Percentiles rank a stretch among this genome's conserved stretches.
Conservation (phyloP, 2,888 invertebrate species). For the Candidula unifasciata region DNA sequence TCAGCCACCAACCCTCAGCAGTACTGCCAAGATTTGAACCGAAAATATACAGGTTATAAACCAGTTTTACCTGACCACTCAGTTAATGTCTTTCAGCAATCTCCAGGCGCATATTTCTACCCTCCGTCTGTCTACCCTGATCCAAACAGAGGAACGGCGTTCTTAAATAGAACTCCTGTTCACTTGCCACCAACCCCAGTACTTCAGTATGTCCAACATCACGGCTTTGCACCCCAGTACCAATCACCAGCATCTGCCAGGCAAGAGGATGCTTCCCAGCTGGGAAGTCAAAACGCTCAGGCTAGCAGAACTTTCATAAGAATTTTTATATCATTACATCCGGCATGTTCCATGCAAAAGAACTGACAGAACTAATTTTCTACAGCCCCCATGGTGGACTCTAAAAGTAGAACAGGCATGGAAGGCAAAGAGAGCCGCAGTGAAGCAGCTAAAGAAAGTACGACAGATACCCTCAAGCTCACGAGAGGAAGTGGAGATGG, state of each 20-base stretch:
- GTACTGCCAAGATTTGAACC: background rate
- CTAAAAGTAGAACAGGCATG: too few relatives aligned
- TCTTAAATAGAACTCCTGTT: slow-evolving; percentile 28
- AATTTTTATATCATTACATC: too few relatives aligned
- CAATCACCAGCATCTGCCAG: background rate
- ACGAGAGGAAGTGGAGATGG: too few relatives aligned
- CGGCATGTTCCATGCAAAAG: too few relatives aligned
- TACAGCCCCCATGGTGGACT: too few relatives aligned
- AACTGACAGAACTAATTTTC: too few relatives aligned
- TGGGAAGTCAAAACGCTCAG: background rate
- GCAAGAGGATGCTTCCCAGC: background rate
- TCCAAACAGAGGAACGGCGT: background rate
- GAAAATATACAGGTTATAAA: background rate
- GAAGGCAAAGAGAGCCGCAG: too few relatives aligned
- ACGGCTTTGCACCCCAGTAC: too few relatives aligned
- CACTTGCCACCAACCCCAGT: slow-evolving; percentile 40
- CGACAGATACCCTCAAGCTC: too few relatives aligned
- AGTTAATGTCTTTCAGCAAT: background rate
- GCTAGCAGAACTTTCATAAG: background rate
- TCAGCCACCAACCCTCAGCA: background rate
- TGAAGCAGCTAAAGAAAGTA: too few relatives aligned
- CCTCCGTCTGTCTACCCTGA: background rate
- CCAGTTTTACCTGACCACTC: slow-evolving; percentile 7
- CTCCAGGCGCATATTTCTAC: background rate
- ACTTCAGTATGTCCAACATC: slow-evolving; percentile 11